phyloP scores from a whole-genome alignment of 2,888 invertebrate genomes.

The Aphrophora alni region DNA sequence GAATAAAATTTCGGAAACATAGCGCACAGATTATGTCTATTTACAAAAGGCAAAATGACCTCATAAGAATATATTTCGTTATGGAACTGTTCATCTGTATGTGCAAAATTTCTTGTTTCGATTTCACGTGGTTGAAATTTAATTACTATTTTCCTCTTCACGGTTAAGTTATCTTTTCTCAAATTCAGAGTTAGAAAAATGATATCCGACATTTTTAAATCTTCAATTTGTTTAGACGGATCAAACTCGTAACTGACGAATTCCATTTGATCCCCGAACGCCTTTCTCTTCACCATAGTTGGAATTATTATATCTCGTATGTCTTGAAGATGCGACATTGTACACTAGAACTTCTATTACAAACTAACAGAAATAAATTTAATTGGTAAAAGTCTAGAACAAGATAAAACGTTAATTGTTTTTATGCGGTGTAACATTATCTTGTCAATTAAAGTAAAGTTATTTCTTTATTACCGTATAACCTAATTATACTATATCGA shows the following conservation, averaged over 20 bases:
- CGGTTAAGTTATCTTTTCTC: background rate
- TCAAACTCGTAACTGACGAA: background rate
- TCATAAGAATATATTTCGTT: background rate
- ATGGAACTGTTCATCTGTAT: background rate
- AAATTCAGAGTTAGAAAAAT: background rate
- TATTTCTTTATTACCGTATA: too few relatives aligned
- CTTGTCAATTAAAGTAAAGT: too few relatives aligned
- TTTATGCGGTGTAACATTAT: too few relatives aligned
- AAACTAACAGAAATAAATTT: background rate
- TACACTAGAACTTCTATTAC: background rate
- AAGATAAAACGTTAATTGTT: too few relatives aligned
- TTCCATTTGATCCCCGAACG: background rate
- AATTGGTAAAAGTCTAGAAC: too few relatives aligned
- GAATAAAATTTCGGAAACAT: conserved; percentile 39
- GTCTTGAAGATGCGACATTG: background rate
- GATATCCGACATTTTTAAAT: background rate
- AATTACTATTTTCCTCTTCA: background rate
- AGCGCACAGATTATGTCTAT: background rate
- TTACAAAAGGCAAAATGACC: background rate
- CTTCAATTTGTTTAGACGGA: background rate
- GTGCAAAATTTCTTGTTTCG: background rate
- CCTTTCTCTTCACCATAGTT: background rate
- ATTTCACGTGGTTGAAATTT: background rate
- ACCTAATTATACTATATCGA: too few relatives aligned
- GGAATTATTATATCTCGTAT: background rate